A percentile compares a stretch with the other conserved stretches of the same genome.
These are phyloP conservation scores for Oryzias dopingdopingensis DNA, from an alignment of 2,797 vertebrate species.

Conservation along the genomic window DNA sequence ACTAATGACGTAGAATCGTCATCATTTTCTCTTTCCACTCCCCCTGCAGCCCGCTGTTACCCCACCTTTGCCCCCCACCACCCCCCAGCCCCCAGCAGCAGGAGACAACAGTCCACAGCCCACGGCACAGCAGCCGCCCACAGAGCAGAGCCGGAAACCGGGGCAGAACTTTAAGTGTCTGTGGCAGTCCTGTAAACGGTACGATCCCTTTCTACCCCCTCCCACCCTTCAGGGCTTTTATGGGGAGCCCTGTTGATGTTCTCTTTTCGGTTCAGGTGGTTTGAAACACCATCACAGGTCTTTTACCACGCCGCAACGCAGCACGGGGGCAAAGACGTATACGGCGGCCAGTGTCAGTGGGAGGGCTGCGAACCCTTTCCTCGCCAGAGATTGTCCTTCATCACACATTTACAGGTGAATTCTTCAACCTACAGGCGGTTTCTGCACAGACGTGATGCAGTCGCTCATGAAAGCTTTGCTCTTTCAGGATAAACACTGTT, in stretches of 20 bases:
- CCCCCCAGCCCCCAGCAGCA: slow-evolving; percentile 72
- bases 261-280: slow-evolving; percentile 82
- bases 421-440: too few relatives aligned
- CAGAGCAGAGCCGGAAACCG: slow-evolving; percentile 88
- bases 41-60: slow-evolving; percentile 79
- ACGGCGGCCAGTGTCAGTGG: slow-evolving; percentile 94
- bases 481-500: slow-evolving; percentile 96
- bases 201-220: background rate
- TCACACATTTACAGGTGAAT: slow-evolving; percentile 94
- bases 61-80: slow-evolving; percentile 80
- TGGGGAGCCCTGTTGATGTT: too few relatives aligned
- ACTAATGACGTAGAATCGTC: too few relatives aligned
- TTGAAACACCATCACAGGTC: slow-evolving; percentile 95
- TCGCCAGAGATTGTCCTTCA: slow-evolving; percentile 96
- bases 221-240: background rate
- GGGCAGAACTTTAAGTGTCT: slow-evolving; percentile 99
- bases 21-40: too few relatives aligned
- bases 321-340: slow-evolving; percentile 93
- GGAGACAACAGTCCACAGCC: slow-evolving; percentile 80
- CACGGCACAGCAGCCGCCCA: slow-evolving; percentile 74
- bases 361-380: slow-evolving; percentile 97
- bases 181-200: slow-evolving; percentile 99
- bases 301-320: slow-evolving; percentile 97
- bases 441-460: too few relatives aligned
- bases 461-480: background rate